Evolutionary conservation across 2,113 vertebrate genomes (phyloP).

Genomic region (Cricetomys ansorgei): DNA sequence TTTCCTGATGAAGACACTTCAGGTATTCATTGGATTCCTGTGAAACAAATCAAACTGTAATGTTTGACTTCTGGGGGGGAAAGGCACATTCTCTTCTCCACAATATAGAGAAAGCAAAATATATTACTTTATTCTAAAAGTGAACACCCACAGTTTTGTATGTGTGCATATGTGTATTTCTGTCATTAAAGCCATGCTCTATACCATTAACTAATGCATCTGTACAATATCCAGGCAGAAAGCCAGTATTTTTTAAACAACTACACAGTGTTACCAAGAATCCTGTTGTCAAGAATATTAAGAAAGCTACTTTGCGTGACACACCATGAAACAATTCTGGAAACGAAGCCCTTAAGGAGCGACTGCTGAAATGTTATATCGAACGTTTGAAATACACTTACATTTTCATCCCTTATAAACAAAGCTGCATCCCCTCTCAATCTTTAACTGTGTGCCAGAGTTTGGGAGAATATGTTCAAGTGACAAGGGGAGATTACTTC

Average conservation of each 20-base stretch:
- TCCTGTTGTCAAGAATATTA: neutral
- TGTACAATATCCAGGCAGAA: neutral
- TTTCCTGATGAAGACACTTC: neutral
- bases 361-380: neutral
- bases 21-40: neutral
- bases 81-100: neutral
- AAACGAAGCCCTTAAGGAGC: neutral
- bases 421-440: conserved; percentile 4
- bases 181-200: neutral
- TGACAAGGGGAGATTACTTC: conserved; percentile 20
- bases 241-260: neutral
- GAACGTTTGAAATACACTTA: neutral
- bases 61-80: neutral
- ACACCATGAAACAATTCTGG: neutral
- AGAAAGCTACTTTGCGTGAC: conserved; percentile 9
- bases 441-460: neutral
- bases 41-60: conserved; percentile 1
- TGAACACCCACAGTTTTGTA: neutral
- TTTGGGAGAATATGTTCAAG: neutral
- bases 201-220: neutral
- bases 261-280: neutral
- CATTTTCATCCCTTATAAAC: neutral
- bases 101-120: neutral
- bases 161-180: neutral
- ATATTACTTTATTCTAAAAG: neutral